Evolutionary conservation across 2,113 vertebrate species (phyloP).

Genomic region (Psophia crepitans): DNA sequence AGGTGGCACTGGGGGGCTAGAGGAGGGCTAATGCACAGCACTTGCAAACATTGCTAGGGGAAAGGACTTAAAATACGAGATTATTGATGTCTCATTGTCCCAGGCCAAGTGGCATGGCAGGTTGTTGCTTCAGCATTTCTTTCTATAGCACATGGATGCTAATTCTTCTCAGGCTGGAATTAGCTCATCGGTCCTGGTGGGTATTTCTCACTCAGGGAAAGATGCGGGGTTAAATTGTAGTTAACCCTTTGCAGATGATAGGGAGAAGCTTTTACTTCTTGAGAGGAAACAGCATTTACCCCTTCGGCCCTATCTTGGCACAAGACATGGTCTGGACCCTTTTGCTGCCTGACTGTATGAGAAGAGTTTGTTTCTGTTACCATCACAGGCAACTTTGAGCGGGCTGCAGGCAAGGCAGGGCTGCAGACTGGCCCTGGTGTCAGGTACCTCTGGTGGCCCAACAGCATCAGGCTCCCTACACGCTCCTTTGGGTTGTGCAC

Average conservation of each 20-base stretch:
- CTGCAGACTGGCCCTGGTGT: neutral
- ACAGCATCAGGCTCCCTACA: fast-evolving
- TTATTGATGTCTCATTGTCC: neutral
- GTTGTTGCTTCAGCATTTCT: conserved; percentile 41
- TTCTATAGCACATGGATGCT: neutral
- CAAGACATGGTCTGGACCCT: neutral
- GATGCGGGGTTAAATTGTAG: neutral
- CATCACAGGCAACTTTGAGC: neutral
- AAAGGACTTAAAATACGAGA: neutral
- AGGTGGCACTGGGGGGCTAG: conserved; percentile 2
- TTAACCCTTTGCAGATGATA: neutral
- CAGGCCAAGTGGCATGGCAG: neutral
- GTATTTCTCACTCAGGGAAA: neutral
- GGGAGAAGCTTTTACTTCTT: neutral
- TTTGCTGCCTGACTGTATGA: neutral
- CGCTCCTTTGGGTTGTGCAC: fast-evolving
- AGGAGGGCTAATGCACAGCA: neutral
- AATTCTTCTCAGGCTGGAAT: conserved; percentile 24
- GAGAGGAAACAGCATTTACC: neutral
- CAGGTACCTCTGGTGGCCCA: neutral
- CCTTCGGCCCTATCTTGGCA: neutral
- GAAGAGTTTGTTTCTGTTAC: neutral
- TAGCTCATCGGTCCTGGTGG: neutral
- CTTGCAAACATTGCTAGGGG: neutral
- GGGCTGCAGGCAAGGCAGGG: neutral